A percentile compares a stretch with the other conserved stretches of the same genome.
Conservation (phyloP, 2,797 vertebrate species). For the Ctenopoma multispine region DNA sequence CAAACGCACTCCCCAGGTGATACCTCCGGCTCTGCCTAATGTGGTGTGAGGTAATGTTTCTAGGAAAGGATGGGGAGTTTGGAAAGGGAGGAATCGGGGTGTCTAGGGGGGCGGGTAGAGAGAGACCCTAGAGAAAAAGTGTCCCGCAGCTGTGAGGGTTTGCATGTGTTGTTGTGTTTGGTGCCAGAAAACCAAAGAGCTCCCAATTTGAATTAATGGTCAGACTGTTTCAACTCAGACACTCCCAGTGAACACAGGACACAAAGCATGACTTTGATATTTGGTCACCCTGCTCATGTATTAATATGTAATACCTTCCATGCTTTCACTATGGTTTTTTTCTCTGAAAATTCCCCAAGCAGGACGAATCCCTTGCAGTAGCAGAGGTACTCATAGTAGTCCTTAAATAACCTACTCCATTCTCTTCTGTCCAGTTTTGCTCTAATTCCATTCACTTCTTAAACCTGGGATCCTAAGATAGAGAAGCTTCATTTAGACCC, state of each 20-base stretch:
- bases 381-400: neutral
- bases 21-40: conserved; percentile 66
- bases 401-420: conserved; percentile 14
- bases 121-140: conserved; percentile 46
- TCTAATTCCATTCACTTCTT: conserved; percentile 45
- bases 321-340: neutral
- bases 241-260: conserved; percentile 44
- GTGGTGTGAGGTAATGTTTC: conserved; percentile 79
- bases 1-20: conserved; percentile 72
- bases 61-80: conserved; percentile 65
- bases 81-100: conserved; percentile 51
- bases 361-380: neutral
- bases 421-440: conserved; percentile 31
- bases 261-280: conserved; percentile 32
- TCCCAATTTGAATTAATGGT: conserved; percentile 55
- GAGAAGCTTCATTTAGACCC: conserved; percentile 47
- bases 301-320: neutral
- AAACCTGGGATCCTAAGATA: conserved; percentile 27
- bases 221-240: conserved; percentile 46
- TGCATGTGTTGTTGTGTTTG: conserved; percentile 60
- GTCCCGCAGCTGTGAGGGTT: conserved; percentile 68
- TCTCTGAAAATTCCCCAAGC: neutral
- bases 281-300: neutral
- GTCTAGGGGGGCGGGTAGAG: conserved; percentile 40
- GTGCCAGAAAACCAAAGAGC: conserved; percentile 62